phyloP scores from a whole-genome alignment of 1,140 invertebrate genomes.

The Pogonomyrmex californicus region DNA sequence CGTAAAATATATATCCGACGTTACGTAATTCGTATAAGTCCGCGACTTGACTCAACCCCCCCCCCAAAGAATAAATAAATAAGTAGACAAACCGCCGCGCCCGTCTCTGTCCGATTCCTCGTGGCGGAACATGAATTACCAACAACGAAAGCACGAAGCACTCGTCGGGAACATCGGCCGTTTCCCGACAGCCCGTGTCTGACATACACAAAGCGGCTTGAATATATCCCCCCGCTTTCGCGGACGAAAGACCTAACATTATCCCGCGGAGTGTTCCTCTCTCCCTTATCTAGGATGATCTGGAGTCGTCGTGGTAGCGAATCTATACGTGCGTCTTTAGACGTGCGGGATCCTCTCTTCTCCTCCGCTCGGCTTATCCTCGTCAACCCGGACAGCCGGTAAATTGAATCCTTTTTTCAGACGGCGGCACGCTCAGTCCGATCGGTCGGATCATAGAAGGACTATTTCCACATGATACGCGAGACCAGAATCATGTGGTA shows the following conservation, averaged over 20 bases:
- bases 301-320: constrained; percentile 38
- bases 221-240: constrained; percentile 34
- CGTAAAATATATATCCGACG: neutral
- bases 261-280: constrained; percentile 50
- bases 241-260: constrained; percentile 55
- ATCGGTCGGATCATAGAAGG: constrained; percentile 56
- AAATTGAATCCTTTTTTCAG: constrained; percentile 71
- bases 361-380: constrained; percentile 60
- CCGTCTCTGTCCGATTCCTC: neutral
- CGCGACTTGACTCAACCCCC: neutral
- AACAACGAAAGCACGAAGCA: constrained; percentile 42
- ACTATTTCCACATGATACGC: constrained; percentile 41
- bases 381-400: constrained; percentile 71
- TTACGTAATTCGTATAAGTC: neutral
- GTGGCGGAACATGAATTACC: constrained; percentile 36
- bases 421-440: constrained; percentile 21
- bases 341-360: constrained; percentile 29
- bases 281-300: constrained; percentile 72
- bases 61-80: constrained; percentile 9
- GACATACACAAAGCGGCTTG: constrained; percentile 31
- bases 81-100: constrained; percentile 12
- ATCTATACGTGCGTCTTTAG: constrained; percentile 53
- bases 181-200: constrained; percentile 36
- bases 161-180: constrained; percentile 21
- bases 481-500: constrained; percentile 7